These are phyloP conservation scores for Cephalopholis sonnerati DNA, from an alignment of 2,113 vertebrate genomes.

Conservation along the genomic window DNA sequence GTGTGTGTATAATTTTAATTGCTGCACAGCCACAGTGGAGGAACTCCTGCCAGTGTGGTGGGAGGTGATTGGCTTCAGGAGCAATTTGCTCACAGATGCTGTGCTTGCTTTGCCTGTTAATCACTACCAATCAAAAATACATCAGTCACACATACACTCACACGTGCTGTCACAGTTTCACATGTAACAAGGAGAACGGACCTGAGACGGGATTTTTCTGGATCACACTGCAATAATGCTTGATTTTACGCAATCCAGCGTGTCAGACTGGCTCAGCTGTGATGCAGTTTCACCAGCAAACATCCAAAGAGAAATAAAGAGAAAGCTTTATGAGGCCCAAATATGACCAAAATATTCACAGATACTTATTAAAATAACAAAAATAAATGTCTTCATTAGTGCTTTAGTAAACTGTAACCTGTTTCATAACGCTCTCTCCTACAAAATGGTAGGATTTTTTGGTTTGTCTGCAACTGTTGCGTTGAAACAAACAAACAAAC, in stretches of 20 bases:
- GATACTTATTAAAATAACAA: no score
- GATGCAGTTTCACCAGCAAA: no score
- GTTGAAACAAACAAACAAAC: no score
- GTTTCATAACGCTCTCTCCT: no score
- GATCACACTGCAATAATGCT: not conserved
- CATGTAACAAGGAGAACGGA: not conserved
- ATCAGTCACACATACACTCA: conserved; percentile 39
- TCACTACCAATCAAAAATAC: conserved; percentile 55
- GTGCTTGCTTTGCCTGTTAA: conserved; percentile 45
- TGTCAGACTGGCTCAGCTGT: not conserved
- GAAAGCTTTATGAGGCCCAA: no score
- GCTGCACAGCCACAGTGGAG: conserved; percentile 36
- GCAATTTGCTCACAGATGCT: conserved; percentile 56
- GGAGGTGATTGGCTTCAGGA: conserved; percentile 49
- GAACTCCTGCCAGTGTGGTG: conserved; percentile 56
- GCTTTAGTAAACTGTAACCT: no score
- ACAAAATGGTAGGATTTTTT: no score
- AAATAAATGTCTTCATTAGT: no score
- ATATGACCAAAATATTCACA: no score
- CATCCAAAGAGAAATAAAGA: no score
- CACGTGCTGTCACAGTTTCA: not conserved
- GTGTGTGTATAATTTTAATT: conserved; percentile 46
- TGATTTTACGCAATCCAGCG: not conserved
- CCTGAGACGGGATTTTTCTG: not conserved
- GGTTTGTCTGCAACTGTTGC: no score